Conservation (phyloP, 1,140 invertebrate species). For the Globodera rostochiensis region DNA sequence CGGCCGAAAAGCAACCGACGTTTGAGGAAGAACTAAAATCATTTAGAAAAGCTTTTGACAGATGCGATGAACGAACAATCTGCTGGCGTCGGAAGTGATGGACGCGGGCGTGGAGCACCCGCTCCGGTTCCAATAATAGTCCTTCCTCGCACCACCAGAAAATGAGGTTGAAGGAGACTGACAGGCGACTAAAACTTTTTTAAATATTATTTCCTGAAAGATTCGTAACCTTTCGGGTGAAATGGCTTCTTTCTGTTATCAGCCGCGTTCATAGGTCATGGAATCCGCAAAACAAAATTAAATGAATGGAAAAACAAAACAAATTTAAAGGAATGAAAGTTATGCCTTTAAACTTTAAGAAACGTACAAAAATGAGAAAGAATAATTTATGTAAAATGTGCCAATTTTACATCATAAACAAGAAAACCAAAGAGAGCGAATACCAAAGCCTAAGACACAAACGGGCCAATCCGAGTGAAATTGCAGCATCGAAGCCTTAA, state of each 20-base stretch:
- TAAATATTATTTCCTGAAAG: no score
- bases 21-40: constrained; percentile 39
- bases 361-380: no score
- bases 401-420: no score
- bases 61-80: constrained; percentile 26
- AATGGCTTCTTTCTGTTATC: not conserved
- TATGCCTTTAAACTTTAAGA: no score
- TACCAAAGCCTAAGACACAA: no score
- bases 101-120: constrained; percentile 57
- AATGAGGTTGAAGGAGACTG: constrained; percentile 50
- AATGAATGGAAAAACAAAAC: no score
- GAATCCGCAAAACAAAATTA: not conserved
- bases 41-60: not conserved
- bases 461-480: no score
- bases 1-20: constrained; percentile 63
- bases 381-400: no score
- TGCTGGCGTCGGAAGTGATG: constrained; percentile 41
- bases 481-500: no score
- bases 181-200: not conserved
- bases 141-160: constrained; percentile 28
- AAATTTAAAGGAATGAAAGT: no score
- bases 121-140: constrained; percentile 43
- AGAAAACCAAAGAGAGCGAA: no score
- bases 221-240: not conserved
- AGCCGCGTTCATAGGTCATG: not conserved